phyloP scores from a whole-genome alignment of 2,888 invertebrate species.

The Pristionchus arcanus region DNA sequence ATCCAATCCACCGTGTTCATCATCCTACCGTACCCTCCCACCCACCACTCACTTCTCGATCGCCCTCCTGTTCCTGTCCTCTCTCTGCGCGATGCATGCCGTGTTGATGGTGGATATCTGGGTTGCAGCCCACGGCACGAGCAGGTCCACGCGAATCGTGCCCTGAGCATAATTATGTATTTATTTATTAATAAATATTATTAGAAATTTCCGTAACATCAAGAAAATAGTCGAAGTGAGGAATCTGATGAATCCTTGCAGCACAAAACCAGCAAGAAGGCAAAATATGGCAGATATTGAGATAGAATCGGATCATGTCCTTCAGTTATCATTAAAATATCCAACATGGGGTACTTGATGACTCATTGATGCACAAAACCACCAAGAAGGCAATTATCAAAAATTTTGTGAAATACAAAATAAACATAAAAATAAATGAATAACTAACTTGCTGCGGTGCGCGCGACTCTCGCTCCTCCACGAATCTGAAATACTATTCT shows the following conservation, averaged over 20 bases:
- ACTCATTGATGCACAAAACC: not conserved
- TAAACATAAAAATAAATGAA: not conserved
- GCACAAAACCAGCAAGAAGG: not conserved
- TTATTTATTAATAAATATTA: no score
- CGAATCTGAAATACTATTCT: not conserved
- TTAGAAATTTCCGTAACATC: no score
- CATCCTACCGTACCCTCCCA: not conserved
- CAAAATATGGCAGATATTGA: no score
- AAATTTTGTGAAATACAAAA: not conserved
- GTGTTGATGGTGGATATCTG: slow-evolving; percentile 37
- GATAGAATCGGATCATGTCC: no score
- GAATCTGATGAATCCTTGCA: not conserved
- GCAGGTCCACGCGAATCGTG: slow-evolving; percentile 45
- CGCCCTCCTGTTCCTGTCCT: not conserved
- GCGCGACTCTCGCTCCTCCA: slow-evolving; percentile 33
- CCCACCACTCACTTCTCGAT: slow-evolving; percentile 47
- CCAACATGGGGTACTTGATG: not conserved
- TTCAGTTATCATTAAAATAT: no score
- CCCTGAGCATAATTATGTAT: not conserved
- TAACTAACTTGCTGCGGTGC: slow-evolving; percentile 5
- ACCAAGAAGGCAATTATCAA: not conserved
- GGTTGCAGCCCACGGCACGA: slow-evolving; percentile 33
- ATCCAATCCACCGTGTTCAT: not conserved
- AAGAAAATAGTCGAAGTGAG: no score
- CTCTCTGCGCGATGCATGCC: slow-evolving; percentile 6